These are phyloP conservation scores for Meda fulgida DNA, from an alignment of 2,797 vertebrate genomes.

Conservation along the genomic window DNA sequence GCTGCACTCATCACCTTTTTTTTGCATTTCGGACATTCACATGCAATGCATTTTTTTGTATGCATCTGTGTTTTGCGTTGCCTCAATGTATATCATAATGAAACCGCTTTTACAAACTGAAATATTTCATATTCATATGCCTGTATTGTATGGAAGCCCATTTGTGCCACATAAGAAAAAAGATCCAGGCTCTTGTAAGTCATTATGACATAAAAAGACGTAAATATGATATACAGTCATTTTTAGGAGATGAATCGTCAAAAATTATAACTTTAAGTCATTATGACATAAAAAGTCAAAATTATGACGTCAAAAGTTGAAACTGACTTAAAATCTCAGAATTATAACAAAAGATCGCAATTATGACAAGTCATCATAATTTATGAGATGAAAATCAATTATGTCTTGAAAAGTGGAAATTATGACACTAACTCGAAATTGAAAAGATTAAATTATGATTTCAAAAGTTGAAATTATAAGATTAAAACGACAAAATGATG, in stretches of 20 bases:
- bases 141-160: background rate
- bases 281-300: too few species aligned
- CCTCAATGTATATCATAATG: background rate
- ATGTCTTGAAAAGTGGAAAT: background rate
- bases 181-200: background rate
- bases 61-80: background rate
- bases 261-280: too few species aligned
- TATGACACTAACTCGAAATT: too few species aligned
- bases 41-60: conserved; percentile 9
- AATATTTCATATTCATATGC: background rate
- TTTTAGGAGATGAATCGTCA: too few species aligned
- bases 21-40: background rate
- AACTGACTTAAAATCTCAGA: too few species aligned
- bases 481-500: background rate
- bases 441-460: background rate
- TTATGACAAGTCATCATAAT: too few species aligned
- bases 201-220: background rate
- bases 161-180: background rate
- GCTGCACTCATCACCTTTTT: background rate
- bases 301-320: too few species aligned
- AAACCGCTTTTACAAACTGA: background rate
- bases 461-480: background rate
- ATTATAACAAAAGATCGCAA: background rate
- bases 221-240: background rate
- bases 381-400: background rate